Evolutionary conservation across 2,797 vertebrate species (phyloP).

Genomic region (Rhincodon typus): DNA sequence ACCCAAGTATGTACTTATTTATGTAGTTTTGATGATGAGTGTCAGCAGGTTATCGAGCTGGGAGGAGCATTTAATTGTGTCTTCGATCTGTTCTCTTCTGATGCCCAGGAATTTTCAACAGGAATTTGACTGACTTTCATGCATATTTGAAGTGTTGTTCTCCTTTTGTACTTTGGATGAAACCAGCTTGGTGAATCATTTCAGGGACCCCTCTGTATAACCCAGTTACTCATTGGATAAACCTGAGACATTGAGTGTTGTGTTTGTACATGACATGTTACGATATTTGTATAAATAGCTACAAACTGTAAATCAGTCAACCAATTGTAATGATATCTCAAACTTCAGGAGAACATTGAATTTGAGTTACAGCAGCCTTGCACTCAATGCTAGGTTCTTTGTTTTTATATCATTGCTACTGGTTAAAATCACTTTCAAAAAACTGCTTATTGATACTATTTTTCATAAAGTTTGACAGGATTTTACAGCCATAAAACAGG

Average conservation of each 20-base stretch:
- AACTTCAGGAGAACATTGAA: not conserved
- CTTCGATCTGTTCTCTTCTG: not conserved
- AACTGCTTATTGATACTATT: not conserved
- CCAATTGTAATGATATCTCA: conserved; percentile 2
- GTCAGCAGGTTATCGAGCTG: not conserved
- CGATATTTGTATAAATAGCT: not conserved
- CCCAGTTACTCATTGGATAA: not conserved
- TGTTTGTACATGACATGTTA: not conserved
- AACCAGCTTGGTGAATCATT: not conserved
- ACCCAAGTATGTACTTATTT: not conserved
- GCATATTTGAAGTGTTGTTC: not conserved
- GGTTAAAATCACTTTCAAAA: not conserved
- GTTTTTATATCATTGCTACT: not conserved
- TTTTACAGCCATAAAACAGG: not conserved
- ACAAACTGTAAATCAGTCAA: not conserved
- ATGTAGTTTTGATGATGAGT: not conserved
- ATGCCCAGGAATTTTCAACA: not conserved
- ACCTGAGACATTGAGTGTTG: not conserved
- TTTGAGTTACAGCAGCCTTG: not conserved
- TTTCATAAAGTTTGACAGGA: not conserved
- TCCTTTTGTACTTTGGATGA: not conserved
- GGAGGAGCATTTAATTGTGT: not conserved
- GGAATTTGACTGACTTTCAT: not conserved
- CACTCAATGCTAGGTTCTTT: not conserved
- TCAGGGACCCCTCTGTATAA: not conserved